Conservation (phyloP, 1,140 invertebrate species). For the Bombus turneri region DNA sequence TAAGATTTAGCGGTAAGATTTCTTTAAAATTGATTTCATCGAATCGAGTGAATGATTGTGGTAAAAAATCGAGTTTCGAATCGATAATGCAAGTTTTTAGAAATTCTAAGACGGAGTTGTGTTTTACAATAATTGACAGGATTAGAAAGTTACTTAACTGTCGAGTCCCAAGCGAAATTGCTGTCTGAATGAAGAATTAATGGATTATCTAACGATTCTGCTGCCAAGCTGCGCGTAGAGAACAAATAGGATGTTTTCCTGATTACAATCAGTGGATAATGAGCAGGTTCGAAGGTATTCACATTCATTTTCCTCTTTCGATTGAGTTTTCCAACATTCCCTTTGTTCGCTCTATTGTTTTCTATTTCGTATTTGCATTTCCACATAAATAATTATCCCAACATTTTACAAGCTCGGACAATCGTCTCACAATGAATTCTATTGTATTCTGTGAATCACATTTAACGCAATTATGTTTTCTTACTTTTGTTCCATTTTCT, state of each 20-base stretch:
- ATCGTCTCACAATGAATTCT: not conserved
- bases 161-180: conserved; percentile 10
- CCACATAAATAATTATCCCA: not conserved
- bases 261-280: conserved; percentile 24
- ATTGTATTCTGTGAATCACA: not conserved
- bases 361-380: not conserved
- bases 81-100: not conserved
- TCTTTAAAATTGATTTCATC: not conserved
- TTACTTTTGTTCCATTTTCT: not conserved
- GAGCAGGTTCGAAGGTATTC: not conserved
- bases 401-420: not conserved
- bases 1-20: not conserved
- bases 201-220: conserved; percentile 8
- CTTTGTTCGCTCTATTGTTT: not conserved
- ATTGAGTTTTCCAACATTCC: not conserved
- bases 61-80: not conserved
- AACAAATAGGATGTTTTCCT: conserved; percentile 39
- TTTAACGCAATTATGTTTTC: too few relatives aligned
- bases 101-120: not conserved
- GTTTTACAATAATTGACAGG: not conserved
- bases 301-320: not conserved
- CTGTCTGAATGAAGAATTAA: conserved; percentile 18
- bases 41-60: not conserved
- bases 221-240: not conserved
- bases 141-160: conserved; percentile 39